Base-by-base conservation (phyloP, 2,113 vertebrate species). In the Poeciliopsis prolifica region DNA sequence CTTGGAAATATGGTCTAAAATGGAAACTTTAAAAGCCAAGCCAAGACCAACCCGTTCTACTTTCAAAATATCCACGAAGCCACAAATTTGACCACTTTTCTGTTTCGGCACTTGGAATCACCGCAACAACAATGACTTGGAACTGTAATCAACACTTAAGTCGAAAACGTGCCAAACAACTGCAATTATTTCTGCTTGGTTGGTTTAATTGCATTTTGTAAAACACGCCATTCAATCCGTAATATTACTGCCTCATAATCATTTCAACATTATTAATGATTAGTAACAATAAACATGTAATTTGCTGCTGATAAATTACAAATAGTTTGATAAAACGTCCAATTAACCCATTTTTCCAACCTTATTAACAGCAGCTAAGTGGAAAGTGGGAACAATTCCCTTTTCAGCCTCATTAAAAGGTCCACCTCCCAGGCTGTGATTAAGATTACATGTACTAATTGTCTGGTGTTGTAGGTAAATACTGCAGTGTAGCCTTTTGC, bases 381-480 rank as follows among this genome's bases (percentile, higher is more conserved):
- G 70, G 12, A 74, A 30, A 33, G 26, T 65, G 65, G 64, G 66
- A 68, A 68, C 51, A 60, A 83, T 68, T 79, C 65, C 29, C 66
- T 66, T 78, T 66, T 61, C 5, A 35, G n/a, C 9, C 84, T 84
- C 75, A 84, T 86, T 90, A 79, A 71, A 60, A 71, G 40, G 66
- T 80, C 67, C 85, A 86, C 80, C 86, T 85, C 77, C 58, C 71
- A 78, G 37, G 63, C 64, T 61, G 78, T 66, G 68, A 86, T 89
- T 83, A 82, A 51, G 65, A 79, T 84, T 60, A 75, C 30, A 35
- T 48, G 31, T 44, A 14, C 75, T 90, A 89, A 90, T 85, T 81
- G 79, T 81, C 40, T 69, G 58, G 17, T 60, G 66, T 68, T 84
- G 68, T 66, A 91, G 79, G 81, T 88, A 86, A 89, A 88, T 79